A percentile compares a stretch with the other conserved stretches of the same genome.
Conservation (phyloP, 2,888 invertebrate species). For the Micoletzkya japonica region DNA sequence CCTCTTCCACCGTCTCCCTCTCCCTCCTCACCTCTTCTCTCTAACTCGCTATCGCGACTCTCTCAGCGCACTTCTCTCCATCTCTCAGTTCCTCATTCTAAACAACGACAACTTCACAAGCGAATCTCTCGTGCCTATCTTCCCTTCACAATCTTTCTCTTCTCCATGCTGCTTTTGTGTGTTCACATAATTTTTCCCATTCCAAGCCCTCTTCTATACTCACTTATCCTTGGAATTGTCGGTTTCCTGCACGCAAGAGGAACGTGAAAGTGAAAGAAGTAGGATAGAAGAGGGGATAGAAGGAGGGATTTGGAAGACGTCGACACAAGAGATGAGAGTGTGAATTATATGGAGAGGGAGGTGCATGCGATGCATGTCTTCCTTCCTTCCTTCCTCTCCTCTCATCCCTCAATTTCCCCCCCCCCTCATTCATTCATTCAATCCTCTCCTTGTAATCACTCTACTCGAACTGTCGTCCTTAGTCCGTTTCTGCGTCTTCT, state of each 20-base stretch:
- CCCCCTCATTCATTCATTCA: not conserved
- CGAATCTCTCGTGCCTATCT: not conserved
- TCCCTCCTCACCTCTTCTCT: no score
- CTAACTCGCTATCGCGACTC: not conserved
- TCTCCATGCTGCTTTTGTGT: not conserved
- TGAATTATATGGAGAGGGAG: no score
- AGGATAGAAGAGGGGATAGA: no score
- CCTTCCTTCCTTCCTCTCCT: not conserved
- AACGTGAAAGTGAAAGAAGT: no score
- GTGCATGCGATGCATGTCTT: not conserved
- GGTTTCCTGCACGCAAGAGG: no score
- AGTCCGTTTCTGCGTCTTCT: not conserved
- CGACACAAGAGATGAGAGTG: no score
- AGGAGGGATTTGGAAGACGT: no score
- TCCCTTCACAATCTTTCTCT: not conserved
- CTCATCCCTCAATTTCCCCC: not conserved
- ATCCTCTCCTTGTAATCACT: not conserved
- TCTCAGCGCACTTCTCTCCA: not conserved
- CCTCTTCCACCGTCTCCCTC: no score
- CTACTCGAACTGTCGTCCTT: not conserved
- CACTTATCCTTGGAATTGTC: no score
- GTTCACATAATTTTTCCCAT: not conserved
- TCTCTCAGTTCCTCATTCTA: not conserved
- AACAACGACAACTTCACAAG: not conserved
- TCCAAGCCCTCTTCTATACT: not conserved